Percentiles rank a stretch among this genome's conserved stretches.
Evolutionary conservation across 2,113 vertebrate genomes (phyloP).

Genomic region (Alaudala cheleensis): DNA sequence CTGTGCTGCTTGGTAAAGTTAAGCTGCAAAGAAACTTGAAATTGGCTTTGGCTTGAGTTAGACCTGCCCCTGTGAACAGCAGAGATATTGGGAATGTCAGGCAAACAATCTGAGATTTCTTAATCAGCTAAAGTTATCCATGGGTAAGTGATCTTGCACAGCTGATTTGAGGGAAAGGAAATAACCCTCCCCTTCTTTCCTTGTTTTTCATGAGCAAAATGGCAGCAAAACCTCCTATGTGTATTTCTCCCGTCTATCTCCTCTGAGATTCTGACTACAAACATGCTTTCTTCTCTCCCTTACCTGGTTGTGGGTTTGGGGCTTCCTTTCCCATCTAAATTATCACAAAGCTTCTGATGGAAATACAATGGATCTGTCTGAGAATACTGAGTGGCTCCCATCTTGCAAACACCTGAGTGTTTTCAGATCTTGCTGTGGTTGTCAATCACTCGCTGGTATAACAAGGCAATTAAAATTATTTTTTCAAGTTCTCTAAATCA

Average conservation of each 20-base stretch:
- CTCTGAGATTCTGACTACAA: neutral
- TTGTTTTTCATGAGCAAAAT: neutral
- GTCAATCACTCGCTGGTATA: neutral
- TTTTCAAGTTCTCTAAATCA: neutral
- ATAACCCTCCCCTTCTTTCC: fast-evolving
- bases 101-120: neutral
- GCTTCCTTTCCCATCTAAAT: neutral
- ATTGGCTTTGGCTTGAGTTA: neutral
- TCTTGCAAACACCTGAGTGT: neutral
- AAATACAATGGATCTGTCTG: neutral
- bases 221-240: fast-evolving
- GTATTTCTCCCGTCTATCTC: neutral
- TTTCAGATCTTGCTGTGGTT: neutral
- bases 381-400: neutral
- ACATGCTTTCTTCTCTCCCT: neutral
- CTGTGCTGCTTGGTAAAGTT: neutral
- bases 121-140: neutral
- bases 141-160: neutral
- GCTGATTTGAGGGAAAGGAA: neutral
- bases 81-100: neutral
- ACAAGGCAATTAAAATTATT: neutral
- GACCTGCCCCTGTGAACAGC: neutral
- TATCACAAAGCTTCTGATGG: neutral
- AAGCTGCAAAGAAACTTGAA: neutral
- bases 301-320: neutral